These are phyloP conservation scores for Amblyjoppa fuscipennis DNA, from an alignment of 2,888 invertebrate species.

Conservation along the genomic window DNA sequence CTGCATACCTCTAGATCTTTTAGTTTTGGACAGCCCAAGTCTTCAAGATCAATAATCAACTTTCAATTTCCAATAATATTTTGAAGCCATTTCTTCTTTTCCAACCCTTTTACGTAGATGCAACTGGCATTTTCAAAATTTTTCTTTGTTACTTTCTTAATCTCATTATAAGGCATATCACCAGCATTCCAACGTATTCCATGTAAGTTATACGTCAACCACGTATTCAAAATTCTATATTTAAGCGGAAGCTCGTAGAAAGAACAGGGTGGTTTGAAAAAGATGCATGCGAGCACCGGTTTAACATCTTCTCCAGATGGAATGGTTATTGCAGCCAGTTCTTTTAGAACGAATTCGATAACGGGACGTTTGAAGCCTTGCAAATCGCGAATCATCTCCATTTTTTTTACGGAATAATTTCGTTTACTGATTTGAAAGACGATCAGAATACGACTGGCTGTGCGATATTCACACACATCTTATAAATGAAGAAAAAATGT, in stretches of 20 bases:
- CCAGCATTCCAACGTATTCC: constrained; percentile 31
- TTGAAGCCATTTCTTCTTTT: constrained; percentile 9
- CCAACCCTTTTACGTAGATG: constrained; percentile 20
- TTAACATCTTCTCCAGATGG: neutral
- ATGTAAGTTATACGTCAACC: constrained; percentile 20
- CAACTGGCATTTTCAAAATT: constrained; percentile 14
- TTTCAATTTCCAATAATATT: neutral
- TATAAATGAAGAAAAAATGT: too few species aligned
- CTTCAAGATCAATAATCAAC: constrained; percentile 8
- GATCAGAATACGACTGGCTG: too few species aligned
- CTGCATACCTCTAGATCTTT: neutral
- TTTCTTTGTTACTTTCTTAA: constrained; percentile 1
- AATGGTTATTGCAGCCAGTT: constrained; percentile 11
- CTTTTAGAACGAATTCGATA: constrained; percentile 30
- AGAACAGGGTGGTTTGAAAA: constrained; percentile 34
- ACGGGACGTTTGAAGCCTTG: constrained; percentile 30
- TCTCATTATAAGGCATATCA: constrained; percentile 22
- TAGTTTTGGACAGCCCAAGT: constrained; percentile 4
- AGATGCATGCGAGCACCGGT: neutral
- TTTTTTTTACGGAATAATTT: neutral
- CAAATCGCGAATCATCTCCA: constrained; percentile 23
- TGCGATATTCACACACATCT: too few species aligned
- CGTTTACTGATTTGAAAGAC: too few species aligned
- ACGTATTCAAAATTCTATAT: constrained; percentile 24
- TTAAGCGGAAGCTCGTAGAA: constrained; percentile 19